Base-by-base conservation (phyloP, 2,888 invertebrate genomes). In the Ectemnius lituratus region DNA sequence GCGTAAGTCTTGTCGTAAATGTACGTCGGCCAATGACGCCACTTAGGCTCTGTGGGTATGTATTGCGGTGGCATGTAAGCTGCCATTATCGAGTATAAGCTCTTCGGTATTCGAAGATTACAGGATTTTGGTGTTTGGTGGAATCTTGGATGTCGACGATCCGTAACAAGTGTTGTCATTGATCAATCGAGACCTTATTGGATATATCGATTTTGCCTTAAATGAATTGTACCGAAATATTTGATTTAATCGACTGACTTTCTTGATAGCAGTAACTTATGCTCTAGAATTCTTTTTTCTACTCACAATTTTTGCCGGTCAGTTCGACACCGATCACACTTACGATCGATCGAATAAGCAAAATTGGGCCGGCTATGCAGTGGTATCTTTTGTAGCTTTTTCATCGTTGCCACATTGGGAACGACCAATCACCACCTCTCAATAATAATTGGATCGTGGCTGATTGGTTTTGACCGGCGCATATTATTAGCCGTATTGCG, bases 1-100 rank as follows among this genome's bases (percentile, higher is more conserved):
- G 95, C 95, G 91, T 96, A 97, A 91, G 97, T 97, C 90, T 95
- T 94, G 88, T 95, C 95, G 92, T 96, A 97, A 72, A 95, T 94
- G 69, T 93, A 90, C 20, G 95, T 94, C 66, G 94, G 93, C 64
- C 83, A 71, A 72, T 88, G 90, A 11, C 84, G 88, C 91, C 91
- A 90, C 72, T 87, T 88, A 57, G 87, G 76, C 60, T 88, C 89
- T 63, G 88, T 60, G 59, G 91, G 89, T 84, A 91, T 86, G 62
- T 89, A 85, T 47, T 84, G 74, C 0, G 84, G 77, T n/a, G 90
- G 90, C 74, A 85, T 73, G 56, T 84, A 81, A 59, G 80, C 81
- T 11, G 88, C 75, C 90, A 90, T 90, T 80, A 65, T 75, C 52
- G 63, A 60, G 70, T 45, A 78, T 62, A 62, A 37, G 67, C 63